phyloP scores from a whole-genome alignment of 2,888 invertebrate species.

The Melikaiella ostensackeni region DNA sequence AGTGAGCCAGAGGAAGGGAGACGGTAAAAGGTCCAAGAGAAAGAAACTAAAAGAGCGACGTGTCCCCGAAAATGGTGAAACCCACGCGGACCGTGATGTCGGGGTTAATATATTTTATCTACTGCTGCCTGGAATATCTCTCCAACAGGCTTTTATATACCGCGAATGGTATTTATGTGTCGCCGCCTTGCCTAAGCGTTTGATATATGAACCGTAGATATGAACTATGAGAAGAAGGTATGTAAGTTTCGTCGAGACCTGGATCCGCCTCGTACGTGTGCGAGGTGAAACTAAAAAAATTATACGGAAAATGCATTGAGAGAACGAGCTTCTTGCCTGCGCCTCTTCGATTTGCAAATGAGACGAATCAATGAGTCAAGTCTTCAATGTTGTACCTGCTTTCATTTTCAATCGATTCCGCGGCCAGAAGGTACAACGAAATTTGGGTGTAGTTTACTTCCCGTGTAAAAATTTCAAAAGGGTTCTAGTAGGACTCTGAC shows the following conservation, averaged over 20 bases:
- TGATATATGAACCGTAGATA: slow-evolving; percentile 69
- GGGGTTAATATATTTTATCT: slow-evolving; percentile 71
- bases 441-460: no score
- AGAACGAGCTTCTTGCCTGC: neutral
- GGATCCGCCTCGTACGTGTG: neutral
- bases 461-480: no score
- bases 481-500: no score
- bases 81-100: slow-evolving; percentile 57
- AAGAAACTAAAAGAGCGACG: slow-evolving; percentile 47
- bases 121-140: slow-evolving; percentile 55
- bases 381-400: neutral
- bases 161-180: slow-evolving; percentile 73
- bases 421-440: neutral
- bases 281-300: slow-evolving; percentile 10
- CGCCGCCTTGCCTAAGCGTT: slow-evolving; percentile 73
- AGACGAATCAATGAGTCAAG: slow-evolving; percentile 15
- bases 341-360: slow-evolving; percentile 5
- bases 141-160: slow-evolving; percentile 55
- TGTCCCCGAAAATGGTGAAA: slow-evolving; percentile 70
- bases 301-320: neutral
- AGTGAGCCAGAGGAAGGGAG: slow-evolving; percentile 42
- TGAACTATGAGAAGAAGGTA: slow-evolving; percentile 63
- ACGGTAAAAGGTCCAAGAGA: slow-evolving; percentile 35
- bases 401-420: neutral
- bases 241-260: slow-evolving; percentile 15